phyloP scores from a whole-genome alignment of 1,140 invertebrate genomes.

The Lineus longissimus region DNA sequence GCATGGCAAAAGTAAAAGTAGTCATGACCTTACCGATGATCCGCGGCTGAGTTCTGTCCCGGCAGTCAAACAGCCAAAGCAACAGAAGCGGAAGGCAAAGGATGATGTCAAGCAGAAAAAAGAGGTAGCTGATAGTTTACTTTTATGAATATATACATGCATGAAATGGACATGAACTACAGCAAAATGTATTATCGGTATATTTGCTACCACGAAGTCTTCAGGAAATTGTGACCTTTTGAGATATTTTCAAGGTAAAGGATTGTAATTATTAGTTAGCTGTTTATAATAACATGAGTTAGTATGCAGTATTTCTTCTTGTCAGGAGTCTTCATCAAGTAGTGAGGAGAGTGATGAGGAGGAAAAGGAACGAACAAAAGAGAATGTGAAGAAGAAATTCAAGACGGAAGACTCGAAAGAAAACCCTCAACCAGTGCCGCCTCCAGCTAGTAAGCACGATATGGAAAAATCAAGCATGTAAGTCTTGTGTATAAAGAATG shows the following conservation, averaged over 20 bases:
- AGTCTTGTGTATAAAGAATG: background rate
- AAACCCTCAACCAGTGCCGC: background rate
- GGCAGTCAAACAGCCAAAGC: conserved; percentile 29
- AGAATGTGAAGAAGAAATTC: conserved; percentile 3
- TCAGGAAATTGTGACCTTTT: too few relatives aligned
- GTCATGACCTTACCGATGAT: conserved; percentile 88
- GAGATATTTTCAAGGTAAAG: too few relatives aligned
- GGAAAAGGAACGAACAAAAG: background rate
- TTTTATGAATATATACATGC: too few relatives aligned
- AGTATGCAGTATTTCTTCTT: too few relatives aligned
- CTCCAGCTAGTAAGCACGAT: background rate
- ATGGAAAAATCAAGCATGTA: background rate
- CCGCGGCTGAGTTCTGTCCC: conserved; percentile 70
- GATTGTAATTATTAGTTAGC: too few relatives aligned
- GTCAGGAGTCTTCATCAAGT: too few relatives aligned
- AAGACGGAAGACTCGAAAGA: background rate
- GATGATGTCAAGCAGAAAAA: conserved; percentile 3
- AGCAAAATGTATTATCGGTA: too few relatives aligned
- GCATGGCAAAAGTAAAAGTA: conserved; percentile 72
- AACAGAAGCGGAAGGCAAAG: conserved; percentile 30
- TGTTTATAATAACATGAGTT: too few relatives aligned
- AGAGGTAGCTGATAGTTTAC: too few relatives aligned
- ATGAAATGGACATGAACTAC: too few relatives aligned
- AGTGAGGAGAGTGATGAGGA: background rate
- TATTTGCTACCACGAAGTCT: too few relatives aligned